Evolutionary conservation across 2,797 vertebrate species (phyloP).

Genomic region (Amazona ochrocephala): DNA sequence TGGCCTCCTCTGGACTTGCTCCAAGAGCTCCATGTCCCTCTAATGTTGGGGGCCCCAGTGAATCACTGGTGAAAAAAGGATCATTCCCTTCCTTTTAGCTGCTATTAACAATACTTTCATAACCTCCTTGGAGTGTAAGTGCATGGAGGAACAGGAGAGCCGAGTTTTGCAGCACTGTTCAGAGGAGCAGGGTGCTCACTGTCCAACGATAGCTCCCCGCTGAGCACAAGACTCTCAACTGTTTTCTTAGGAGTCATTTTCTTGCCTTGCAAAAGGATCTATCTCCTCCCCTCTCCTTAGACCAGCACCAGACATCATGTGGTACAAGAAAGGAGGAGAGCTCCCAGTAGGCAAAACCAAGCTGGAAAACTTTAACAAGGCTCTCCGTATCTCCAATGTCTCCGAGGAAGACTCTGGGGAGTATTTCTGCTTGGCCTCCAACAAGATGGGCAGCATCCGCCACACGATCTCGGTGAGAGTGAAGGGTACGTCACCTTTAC

Average conservation of each 20-base stretch:
- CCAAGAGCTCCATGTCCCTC: background rate
- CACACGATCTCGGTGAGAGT: constrained; percentile 94
- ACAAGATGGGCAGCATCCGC: constrained; percentile 90
- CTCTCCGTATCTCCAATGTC: constrained; percentile 87
- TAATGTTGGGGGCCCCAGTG: background rate
- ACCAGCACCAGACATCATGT: constrained; percentile 88
- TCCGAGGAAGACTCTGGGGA: constrained; percentile 95
- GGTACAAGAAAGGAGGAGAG: constrained; percentile 96
- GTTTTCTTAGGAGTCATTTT: background rate
- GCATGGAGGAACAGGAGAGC: fast-evolving
- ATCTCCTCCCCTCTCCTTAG: constrained; percentile 46
- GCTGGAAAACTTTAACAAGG: constrained; percentile 92
- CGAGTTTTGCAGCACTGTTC: background rate
- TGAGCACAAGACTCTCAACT: background rate
- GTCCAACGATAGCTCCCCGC: background rate
- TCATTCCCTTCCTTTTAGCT: fast-evolving
- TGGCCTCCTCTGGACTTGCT: background rate
- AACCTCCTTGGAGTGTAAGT: background rate
- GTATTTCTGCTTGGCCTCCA: constrained; percentile 94
- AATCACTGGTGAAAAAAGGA: background rate
- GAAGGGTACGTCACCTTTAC: constrained; percentile 89
- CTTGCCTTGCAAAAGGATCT: background rate
- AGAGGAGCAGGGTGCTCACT: background rate
- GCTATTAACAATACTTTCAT: fast-evolving
- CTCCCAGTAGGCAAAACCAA: constrained; percentile 87